A percentile compares a stretch with the other conserved stretches of the same genome.
These are phyloP conservation scores for Trachelus iudaicus DNA, from an alignment of 2,888 invertebrate species.

Conservation along the genomic window DNA sequence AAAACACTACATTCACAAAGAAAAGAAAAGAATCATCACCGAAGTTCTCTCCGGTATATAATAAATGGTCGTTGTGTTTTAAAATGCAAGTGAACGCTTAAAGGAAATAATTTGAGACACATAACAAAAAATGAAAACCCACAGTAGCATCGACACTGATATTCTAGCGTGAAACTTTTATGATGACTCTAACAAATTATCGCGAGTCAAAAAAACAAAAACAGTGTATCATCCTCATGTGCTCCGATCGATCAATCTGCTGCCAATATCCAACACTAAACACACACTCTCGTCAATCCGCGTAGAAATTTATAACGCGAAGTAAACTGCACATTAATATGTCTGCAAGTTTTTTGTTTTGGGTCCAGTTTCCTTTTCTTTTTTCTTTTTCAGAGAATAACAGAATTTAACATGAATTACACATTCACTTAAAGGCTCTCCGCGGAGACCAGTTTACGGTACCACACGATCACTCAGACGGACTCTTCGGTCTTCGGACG, in stretches of 20 bases:
- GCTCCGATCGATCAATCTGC: constrained; percentile 54
- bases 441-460: constrained; percentile 25
- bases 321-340: constrained; percentile 5
- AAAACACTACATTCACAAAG: background rate
- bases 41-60: background rate
- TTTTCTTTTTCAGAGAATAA: constrained; percentile 36
- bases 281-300: constrained; percentile 25
- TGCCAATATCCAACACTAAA: constrained; percentile 47
- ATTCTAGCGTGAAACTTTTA: background rate
- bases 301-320: background rate
- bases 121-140: background rate
- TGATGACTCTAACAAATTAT: background rate
- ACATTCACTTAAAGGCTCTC: constrained; percentile 42
- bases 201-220: background rate
- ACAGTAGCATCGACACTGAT: background rate
- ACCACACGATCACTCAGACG: constrained; percentile 36
- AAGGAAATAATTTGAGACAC: background rate
- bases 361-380: background rate
- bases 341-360: constrained; percentile 32
- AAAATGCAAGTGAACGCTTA: background rate
- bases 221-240: constrained; percentile 44
- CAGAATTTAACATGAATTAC: constrained; percentile 52
- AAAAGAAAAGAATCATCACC: background rate
- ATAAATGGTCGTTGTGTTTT: background rate
- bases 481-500: constrained; percentile 50